These are phyloP conservation scores for Eptesicus fuscus DNA, from an alignment of 2,113 vertebrate species.

Conservation along the genomic window DNA sequence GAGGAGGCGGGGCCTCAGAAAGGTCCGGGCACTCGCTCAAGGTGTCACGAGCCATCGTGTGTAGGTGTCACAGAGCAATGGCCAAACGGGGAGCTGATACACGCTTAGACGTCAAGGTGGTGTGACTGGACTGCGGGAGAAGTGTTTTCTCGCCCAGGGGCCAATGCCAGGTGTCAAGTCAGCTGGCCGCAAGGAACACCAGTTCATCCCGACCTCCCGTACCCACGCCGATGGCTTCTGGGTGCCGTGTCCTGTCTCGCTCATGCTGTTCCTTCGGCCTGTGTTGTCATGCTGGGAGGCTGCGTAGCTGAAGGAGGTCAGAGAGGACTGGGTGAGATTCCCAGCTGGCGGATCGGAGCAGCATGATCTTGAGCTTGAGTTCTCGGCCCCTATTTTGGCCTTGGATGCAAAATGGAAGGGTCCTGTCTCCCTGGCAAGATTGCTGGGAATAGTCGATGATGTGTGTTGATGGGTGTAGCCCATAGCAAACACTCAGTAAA, in stretches of 20 bases:
- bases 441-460: neutral
- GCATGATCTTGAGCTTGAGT: neutral
- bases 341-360: neutral
- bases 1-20: neutral
- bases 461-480: neutral
- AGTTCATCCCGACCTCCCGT: neutral
- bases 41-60: rapidly evolving
- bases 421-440: neutral
- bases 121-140: neutral
- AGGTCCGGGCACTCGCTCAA: neutral
- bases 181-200: neutral
- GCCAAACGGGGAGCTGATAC: neutral
- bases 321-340: neutral
- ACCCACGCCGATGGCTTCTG: neutral
- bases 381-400: neutral
- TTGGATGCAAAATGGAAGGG: neutral
- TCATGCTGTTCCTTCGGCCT: neutral
- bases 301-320: neutral
- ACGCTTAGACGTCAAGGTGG: neutral
- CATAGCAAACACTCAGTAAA: neutral
- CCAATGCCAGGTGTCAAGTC: neutral
- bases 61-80: neutral
- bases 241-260: neutral
- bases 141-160: neutral
- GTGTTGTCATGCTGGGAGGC: neutral